phyloP scores from a whole-genome alignment of 2,113 vertebrate species.

The Parotia lawesii region DNA sequence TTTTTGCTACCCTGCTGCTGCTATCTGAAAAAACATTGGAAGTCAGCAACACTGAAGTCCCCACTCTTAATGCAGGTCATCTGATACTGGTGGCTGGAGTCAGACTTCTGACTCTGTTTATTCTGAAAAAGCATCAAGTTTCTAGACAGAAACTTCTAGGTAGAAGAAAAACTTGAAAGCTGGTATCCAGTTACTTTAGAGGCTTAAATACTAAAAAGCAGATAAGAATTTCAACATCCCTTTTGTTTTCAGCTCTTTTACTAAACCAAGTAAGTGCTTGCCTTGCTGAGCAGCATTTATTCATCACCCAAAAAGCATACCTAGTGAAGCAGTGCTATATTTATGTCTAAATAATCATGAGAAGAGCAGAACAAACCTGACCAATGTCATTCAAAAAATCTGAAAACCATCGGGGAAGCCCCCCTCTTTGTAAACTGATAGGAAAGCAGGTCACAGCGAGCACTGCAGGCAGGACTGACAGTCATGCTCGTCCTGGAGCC shows the following conservation, averaged over 20 bases:
- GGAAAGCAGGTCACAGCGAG: not conserved
- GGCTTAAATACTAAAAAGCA: not conserved
- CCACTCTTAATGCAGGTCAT: not conserved
- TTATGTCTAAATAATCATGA: not conserved
- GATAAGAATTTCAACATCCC: not conserved
- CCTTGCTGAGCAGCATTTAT: not conserved
- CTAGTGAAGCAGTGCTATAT: not conserved
- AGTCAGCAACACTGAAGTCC: not conserved
- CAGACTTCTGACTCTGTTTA: not conserved
- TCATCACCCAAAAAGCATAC: not conserved
- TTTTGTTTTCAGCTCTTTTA: not conserved
- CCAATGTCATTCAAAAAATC: not conserved
- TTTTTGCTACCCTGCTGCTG: not conserved
- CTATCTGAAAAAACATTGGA: not conserved
- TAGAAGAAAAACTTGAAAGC: not conserved
- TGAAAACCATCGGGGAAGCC: not conserved
- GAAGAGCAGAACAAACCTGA: not conserved
- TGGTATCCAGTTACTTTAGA: not conserved
- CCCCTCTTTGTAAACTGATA: not conserved
- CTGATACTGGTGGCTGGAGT: not conserved
- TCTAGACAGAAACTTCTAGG: not conserved
- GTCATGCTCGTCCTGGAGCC: not conserved
- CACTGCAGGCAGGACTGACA: not conserved
- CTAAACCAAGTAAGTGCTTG: not conserved
- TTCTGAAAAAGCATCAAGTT: not conserved